A percentile compares a stretch with the other conserved stretches of the same genome.
phyloP scores from a whole-genome alignment of 2,888 invertebrate genomes.

The Thysanoteuthis rhombus region DNA sequence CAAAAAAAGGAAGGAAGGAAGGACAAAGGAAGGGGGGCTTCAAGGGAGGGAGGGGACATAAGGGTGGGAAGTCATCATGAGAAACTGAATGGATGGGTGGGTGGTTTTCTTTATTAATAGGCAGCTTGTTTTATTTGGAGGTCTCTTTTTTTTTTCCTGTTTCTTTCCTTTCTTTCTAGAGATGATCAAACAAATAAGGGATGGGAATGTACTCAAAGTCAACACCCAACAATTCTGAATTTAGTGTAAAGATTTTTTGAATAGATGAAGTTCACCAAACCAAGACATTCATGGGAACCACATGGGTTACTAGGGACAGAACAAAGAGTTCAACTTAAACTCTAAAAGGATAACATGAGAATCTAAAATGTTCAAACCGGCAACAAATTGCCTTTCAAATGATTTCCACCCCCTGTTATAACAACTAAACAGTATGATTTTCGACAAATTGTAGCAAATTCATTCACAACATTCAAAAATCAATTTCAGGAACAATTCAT shows the following conservation, averaged over 20 bases:
- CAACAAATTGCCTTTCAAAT: background rate
- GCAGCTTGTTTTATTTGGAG: background rate
- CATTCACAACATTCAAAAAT: background rate
- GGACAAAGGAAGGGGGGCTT: background rate
- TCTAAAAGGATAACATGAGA: background rate
- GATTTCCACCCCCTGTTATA: background rate
- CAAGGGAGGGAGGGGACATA: too few relatives aligned
- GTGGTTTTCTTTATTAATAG: background rate
- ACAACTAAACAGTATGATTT: background rate
- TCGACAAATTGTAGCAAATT: background rate
- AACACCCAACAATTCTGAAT: background rate
- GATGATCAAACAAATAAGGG: background rate
- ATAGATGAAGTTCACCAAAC: constrained; percentile 12
- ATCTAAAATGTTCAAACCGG: background rate
- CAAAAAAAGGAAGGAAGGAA: background rate
- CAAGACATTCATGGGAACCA: background rate
- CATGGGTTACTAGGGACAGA: background rate
- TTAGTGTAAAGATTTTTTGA: background rate
- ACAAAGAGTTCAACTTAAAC: background rate
- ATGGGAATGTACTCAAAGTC: constrained; percentile 1
- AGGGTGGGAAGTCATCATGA: background rate
- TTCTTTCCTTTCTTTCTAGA: background rate
- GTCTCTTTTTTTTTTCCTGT: background rate
- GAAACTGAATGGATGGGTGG: background rate
- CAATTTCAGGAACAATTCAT: background rate